Evolutionary conservation across 2,797 vertebrate genomes (phyloP).

Genomic region (Cyclura pinguis): DNA sequence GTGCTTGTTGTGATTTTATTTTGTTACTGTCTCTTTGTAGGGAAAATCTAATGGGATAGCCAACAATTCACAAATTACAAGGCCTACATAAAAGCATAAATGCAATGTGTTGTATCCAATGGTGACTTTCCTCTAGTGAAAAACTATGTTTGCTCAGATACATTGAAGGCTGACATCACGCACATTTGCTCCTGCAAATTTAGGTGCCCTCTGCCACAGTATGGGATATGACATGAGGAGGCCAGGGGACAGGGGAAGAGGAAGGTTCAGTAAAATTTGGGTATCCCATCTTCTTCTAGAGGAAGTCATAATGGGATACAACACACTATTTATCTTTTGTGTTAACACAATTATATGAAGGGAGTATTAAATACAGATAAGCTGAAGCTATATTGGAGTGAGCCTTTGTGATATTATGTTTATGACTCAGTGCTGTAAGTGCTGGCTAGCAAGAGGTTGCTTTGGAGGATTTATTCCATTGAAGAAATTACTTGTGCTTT

Average conservation of each 20-base stretch:
- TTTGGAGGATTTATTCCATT: not conserved
- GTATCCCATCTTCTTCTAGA: not conserved
- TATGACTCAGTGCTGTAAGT: not conserved
- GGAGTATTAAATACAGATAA: not conserved
- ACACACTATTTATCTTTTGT: not conserved
- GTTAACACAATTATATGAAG: constrained; percentile 32
- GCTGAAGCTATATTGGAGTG: not conserved
- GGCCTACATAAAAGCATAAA: not conserved
- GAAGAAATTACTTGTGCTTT: not conserved
- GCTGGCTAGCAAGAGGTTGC: not conserved
- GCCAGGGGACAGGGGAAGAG: not conserved
- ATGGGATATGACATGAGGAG: not conserved
- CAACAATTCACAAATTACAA: not conserved
- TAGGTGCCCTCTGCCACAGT: not conserved
- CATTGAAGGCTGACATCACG: not conserved
- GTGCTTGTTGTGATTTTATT: not conserved
- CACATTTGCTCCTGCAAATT: not conserved
- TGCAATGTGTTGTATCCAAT: not conserved
- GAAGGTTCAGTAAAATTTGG: not conserved
- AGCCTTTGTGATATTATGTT: not conserved
- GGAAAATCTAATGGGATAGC: constrained; percentile 16
- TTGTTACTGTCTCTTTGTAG: not conserved
- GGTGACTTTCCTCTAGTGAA: not conserved
- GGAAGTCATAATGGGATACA: not conserved
- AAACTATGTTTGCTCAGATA: not conserved